phyloP scores from a whole-genome alignment of 1,140 invertebrate species.

The Drosophila lini region DNA sequence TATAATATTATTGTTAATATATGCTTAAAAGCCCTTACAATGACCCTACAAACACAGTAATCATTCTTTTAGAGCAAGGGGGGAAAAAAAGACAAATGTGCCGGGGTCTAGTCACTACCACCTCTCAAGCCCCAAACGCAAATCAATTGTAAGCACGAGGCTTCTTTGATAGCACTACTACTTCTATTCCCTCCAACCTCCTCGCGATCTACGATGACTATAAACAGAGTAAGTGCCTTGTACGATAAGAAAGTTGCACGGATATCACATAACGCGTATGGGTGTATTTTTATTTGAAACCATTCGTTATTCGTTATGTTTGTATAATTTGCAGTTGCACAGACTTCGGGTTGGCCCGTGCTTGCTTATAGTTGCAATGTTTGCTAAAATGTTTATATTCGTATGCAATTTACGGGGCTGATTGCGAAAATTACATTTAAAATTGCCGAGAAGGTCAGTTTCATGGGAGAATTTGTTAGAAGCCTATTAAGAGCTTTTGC shows the following conservation, averaged over 20 bases:
- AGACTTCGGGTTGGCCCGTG: background rate
- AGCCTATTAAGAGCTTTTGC: conserved; percentile 12
- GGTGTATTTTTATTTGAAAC: background rate
- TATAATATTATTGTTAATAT: too few relatives aligned
- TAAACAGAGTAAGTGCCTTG: conserved; percentile 3
- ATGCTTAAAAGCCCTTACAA: background rate
- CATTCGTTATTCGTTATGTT: background rate
- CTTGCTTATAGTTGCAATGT: background rate
- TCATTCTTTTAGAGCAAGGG: background rate
- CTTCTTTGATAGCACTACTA: background rate
- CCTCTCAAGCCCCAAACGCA: background rate
- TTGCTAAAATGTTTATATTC: conserved; percentile 3
- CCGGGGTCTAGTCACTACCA: too few relatives aligned
- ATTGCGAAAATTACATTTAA: conserved; percentile 12
- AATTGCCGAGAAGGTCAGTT: conserved; percentile 22
- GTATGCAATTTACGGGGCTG: background rate
- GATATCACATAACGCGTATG: background rate
- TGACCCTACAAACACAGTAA: background rate
- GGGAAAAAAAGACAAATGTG: too few relatives aligned
- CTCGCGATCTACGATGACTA: conserved; percentile 4
- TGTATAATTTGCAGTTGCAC: background rate
- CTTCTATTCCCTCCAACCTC: background rate
- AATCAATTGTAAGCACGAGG: conserved; percentile 6
- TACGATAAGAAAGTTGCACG: conserved; percentile 9
- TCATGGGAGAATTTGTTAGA: conserved; percentile 29